A percentile compares a stretch with the other conserved stretches of the same genome.
Conservation (phyloP, 2,888 invertebrate species). For the Brenthis daphne region DNA sequence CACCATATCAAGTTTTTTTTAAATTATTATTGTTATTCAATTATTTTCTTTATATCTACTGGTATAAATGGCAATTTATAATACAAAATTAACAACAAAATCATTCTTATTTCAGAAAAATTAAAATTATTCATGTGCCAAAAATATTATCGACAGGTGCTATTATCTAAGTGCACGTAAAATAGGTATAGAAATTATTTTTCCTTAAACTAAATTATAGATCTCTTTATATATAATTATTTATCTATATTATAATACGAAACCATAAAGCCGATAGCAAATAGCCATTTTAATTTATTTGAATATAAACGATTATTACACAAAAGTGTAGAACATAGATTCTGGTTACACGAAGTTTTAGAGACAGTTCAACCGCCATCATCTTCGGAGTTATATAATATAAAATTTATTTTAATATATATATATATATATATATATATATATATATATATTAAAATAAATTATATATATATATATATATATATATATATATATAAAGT, state of each 20-base stretch:
- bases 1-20: not conserved
- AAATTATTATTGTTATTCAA: too few relatives aligned
- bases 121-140: not conserved
- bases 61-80: too few relatives aligned
- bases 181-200: not conserved
- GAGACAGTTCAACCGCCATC: conserved; percentile 2
- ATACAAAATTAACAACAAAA: too few relatives aligned
- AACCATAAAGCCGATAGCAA: conserved; percentile 6
- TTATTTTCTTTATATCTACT: too few relatives aligned
- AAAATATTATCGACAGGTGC: not conserved
- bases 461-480: too few relatives aligned
- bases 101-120: too few relatives aligned
- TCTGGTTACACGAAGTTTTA: conserved; percentile 19
- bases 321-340: conserved; percentile 4
- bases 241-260: not conserved
- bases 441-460: too few relatives aligned
- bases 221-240: not conserved
- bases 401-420: too few relatives aligned
- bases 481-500: too few relatives aligned
- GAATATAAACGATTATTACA: conserved; percentile 10
- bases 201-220: conserved; percentile 5
- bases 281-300: not conserved
- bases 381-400: not conserved
- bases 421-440: too few relatives aligned
- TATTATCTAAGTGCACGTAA: not conserved